phyloP scores from a whole-genome alignment of 2,797 vertebrate genomes.

The Spondyliosoma cantharus region DNA sequence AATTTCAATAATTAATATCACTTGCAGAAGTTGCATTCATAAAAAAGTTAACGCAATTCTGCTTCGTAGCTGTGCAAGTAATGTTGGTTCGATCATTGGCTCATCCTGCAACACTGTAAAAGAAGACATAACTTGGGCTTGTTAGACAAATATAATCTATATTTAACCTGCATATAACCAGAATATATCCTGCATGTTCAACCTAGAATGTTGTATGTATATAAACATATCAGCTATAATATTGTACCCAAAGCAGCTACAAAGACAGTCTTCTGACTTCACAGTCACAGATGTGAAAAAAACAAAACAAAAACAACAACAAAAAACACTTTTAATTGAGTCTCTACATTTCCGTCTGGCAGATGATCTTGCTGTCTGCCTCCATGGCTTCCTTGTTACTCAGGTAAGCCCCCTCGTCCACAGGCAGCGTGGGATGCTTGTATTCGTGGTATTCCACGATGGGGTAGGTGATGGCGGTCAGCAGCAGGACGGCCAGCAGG shows the following conservation, averaged over 20 bases:
- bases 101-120: background rate
- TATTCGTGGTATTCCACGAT: slow-evolving; percentile 86
- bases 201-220: no score
- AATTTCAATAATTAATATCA: no score
- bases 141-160: background rate
- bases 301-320: background rate
- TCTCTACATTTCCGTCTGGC: slow-evolving; percentile 69
- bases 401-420: background rate
- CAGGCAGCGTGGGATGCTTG: slow-evolving; percentile 65
- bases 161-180: background rate
- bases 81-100: background rate
- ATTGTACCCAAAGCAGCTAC: no score
- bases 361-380: fast-evolving
- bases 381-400: fast-evolving
- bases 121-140: background rate
- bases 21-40: no score
- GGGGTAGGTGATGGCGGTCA: slow-evolving; percentile 83
- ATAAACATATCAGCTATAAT: no score
- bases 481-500: slow-evolving; percentile 82
- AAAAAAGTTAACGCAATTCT: background rate
- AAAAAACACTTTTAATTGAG: background rate
- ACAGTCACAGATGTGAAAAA: background rate
- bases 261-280: no score
- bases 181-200: background rate
- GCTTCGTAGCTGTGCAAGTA: background rate